Percentiles rank a stretch among this genome's conserved stretches.
Conservation (phyloP, 2,797 vertebrate species). For the Eulemur mongoz region DNA sequence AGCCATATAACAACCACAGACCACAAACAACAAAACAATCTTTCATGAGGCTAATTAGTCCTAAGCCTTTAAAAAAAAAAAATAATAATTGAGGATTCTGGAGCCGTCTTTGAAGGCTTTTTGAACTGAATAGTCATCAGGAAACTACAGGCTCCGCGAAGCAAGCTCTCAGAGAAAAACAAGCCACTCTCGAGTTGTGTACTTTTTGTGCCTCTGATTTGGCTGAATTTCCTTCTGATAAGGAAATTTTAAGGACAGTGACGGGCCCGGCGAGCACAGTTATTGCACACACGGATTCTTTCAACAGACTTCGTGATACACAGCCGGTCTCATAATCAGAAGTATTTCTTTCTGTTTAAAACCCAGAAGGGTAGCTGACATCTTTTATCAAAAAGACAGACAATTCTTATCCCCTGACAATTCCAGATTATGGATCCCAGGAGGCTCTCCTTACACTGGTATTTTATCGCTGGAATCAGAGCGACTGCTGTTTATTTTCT, state of each 20-base stretch:
- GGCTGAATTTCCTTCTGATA: slow-evolving; percentile 70
- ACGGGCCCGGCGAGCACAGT: slow-evolving; percentile 59
- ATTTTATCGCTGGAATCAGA: slow-evolving; percentile 87
- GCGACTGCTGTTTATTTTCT: slow-evolving; percentile 84
- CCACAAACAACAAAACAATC: slow-evolving; percentile 50
- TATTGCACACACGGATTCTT: slow-evolving; percentile 82
- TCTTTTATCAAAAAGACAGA: slow-evolving; percentile 92
- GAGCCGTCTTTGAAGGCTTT: slow-evolving; percentile 65
- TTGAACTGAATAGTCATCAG: slow-evolving; percentile 54
- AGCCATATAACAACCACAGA: slow-evolving; percentile 55
- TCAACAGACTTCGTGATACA: slow-evolving; percentile 84
- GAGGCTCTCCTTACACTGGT: slow-evolving; percentile 86
- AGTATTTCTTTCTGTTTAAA: slow-evolving; percentile 87
- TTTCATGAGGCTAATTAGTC: slow-evolving; percentile 77
- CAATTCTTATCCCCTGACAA: slow-evolving; percentile 88
- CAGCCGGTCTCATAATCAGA: slow-evolving; percentile 90
- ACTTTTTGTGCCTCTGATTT: slow-evolving; percentile 40
- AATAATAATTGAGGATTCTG: slow-evolving; percentile 48
- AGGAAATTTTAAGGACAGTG: slow-evolving; percentile 70
- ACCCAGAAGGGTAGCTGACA: slow-evolving; percentile 89
- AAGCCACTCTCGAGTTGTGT: background rate
- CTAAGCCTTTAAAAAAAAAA: slow-evolving; percentile 51
- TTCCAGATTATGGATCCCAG: slow-evolving; percentile 93
- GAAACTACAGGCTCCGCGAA: slow-evolving; percentile 53
- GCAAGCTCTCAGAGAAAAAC: slow-evolving; percentile 10